Conservation (phyloP, 2,113 vertebrate species). For the Hemichromis elongatus region DNA sequence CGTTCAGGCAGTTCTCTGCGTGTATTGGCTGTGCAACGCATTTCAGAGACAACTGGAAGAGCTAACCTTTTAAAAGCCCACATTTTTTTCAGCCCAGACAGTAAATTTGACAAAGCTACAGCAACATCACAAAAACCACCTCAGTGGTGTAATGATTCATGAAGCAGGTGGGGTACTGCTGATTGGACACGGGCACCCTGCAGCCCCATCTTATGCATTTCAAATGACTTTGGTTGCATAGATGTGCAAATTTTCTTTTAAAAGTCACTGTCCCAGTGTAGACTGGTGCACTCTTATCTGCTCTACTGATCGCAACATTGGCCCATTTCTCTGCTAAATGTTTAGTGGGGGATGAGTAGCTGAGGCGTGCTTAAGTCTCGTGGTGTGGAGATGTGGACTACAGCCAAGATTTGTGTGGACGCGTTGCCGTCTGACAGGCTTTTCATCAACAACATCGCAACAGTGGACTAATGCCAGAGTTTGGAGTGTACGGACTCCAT, state of each 20-base stretch:
- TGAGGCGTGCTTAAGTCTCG: background rate
- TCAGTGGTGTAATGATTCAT: background rate
- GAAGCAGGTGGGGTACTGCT: background rate
- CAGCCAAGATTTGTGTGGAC: constrained; percentile 23
- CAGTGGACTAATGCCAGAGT: constrained; percentile 29
- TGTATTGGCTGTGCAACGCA: background rate
- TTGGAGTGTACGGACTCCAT: background rate
- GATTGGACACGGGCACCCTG: constrained; percentile 20
- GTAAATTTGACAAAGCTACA: background rate
- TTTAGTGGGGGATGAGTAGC: background rate
- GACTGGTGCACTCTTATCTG: background rate
- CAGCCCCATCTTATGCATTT: constrained; percentile 46
- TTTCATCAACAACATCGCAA: constrained; percentile 19
- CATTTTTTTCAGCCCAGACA: background rate
- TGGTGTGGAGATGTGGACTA: background rate
- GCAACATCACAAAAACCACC: background rate
- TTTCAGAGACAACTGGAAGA: background rate
- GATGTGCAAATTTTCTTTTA: background rate
- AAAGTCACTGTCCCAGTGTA: background rate
- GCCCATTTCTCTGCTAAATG: background rate
- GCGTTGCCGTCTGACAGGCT: background rate
- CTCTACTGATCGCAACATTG: background rate
- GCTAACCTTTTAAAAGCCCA: background rate
- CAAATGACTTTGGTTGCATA: constrained; percentile 20
- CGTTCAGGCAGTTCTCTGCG: background rate